Evolutionary conservation across 2,113 vertebrate genomes (phyloP), one percentile per base, ranked within the genome.

Genomic region (Oophaga pumilio): DNA sequence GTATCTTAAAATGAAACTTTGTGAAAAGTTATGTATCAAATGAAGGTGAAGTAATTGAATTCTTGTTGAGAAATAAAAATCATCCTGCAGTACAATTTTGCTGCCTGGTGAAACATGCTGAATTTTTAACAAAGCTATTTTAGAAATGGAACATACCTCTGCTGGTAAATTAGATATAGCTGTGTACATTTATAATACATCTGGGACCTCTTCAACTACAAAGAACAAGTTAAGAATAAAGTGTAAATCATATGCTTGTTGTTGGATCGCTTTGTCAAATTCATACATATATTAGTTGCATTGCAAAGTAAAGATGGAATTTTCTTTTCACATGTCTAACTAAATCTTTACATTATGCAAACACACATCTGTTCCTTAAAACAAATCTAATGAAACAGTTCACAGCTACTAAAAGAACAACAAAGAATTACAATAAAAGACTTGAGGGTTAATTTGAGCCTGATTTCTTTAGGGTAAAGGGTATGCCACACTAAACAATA

Each of bases 331-430:
- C 18, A 92, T 91, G 69, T 78, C 89, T 90, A 92, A 92, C 89
- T 91, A 91, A 94, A 93, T 92, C 88, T 92, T 91, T 89, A 85
- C 85, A 89, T 93, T 94, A 93, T 93, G 89, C 92, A 94, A 94
- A 94, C 91, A 92, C 78, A 93, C 91, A 93, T 93, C 92, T 95
- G 91, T 87, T 93, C 84, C 89, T 91, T 91, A 89, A 93, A 90
- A 91, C 76, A 92, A 90, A 89, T 82, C 62, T 91, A 91, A 90
- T 88, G 84, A 92, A 92, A 90, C 84, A 91, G 87, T 77, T 43
- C 82, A 89, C 68, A 89, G 90, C 91, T 94, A 87, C 90, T 90
- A 88, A 17, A 91, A 87, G 76, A 90, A 90, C 89, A 93, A 91
- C 1, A 18, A 52, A 89, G 64, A 89, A 90, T 92, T 91, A 74